phyloP scores from a whole-genome alignment of 2,797 vertebrate species.

The Pelochelys cantorii region DNA sequence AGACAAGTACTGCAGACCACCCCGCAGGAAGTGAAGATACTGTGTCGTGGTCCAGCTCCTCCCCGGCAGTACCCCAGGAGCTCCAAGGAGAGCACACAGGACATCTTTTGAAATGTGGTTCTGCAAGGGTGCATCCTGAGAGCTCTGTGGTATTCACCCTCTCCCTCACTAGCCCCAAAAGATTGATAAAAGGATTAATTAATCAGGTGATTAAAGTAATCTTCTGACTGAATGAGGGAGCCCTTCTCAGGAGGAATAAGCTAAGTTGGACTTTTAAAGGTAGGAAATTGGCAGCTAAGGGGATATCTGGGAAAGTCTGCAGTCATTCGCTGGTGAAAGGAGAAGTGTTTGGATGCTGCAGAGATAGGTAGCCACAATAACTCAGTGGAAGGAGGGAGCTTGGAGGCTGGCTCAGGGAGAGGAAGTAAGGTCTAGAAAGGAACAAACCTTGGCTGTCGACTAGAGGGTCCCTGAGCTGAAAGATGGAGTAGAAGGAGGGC shows the following conservation, averaged over 20 bases:
- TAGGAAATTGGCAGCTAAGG: too few species aligned
- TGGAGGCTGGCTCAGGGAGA: not conserved
- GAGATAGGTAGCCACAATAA: too few species aligned
- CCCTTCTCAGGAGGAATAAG: too few species aligned
- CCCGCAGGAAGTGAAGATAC: too few species aligned
- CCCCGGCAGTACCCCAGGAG: not conserved
- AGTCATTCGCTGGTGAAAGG: too few species aligned
- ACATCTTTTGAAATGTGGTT: not conserved
- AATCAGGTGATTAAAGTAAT: not conserved
- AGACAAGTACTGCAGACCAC: not conserved
- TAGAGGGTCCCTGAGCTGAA: not conserved
- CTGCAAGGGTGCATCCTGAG: accelerated
- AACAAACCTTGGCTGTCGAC: not conserved
- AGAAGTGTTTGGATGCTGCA: too few species aligned
- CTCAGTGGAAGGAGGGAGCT: too few species aligned
- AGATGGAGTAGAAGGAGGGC: not conserved
- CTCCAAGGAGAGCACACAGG: not conserved
- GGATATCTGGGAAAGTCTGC: too few species aligned
- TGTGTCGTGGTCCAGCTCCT: not conserved
- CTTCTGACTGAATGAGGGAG: too few species aligned
- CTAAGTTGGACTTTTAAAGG: too few species aligned
- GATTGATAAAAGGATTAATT: too few species aligned
- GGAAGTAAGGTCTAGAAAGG: not conserved
- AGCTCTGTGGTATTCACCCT: not conserved
- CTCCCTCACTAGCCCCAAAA: too few species aligned